phyloP scores from a whole-genome alignment of 2,113 vertebrate genomes.

The Geothlypis trichas region DNA sequence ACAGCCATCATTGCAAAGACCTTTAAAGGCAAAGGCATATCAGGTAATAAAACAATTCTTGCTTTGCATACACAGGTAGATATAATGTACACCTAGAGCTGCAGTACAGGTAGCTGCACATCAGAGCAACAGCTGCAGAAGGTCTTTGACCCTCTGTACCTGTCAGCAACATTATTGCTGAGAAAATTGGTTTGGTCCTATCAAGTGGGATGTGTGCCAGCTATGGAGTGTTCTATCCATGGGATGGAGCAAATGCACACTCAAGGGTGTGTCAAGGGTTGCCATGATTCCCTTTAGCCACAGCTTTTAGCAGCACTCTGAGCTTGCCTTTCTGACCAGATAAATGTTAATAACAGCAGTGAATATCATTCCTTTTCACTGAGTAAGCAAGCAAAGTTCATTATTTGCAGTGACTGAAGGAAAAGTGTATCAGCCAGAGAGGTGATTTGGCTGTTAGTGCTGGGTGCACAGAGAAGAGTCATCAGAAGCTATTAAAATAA shows the following conservation, averaged over 20 bases:
- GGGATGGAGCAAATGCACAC: background rate
- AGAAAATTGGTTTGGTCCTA: background rate
- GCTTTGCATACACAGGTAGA: background rate
- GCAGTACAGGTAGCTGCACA: background rate
- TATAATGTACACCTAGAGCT: background rate
- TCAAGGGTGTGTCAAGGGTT: background rate
- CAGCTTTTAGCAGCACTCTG: background rate
- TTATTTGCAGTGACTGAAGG: background rate
- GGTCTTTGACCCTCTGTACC: background rate
- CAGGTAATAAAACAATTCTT: constrained; percentile 74
- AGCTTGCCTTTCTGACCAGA: background rate
- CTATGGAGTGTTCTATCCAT: fast-evolving
- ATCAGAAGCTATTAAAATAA: constrained; percentile 3
- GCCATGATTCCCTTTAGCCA: background rate
- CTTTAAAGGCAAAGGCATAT: constrained; percentile 92
- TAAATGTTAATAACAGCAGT: background rate
- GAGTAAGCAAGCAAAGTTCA: background rate
- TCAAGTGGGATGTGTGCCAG: background rate
- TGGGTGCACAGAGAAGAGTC: background rate
- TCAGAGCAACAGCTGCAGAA: background rate
- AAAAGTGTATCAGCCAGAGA: background rate
- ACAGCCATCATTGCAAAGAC: constrained; percentile 95
- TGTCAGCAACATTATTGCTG: background rate
- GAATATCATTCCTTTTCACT: background rate
- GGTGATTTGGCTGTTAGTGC: background rate